Evolutionary conservation across 2,797 vertebrate genomes (phyloP).

Genomic region (Gallirallus australis): DNA sequence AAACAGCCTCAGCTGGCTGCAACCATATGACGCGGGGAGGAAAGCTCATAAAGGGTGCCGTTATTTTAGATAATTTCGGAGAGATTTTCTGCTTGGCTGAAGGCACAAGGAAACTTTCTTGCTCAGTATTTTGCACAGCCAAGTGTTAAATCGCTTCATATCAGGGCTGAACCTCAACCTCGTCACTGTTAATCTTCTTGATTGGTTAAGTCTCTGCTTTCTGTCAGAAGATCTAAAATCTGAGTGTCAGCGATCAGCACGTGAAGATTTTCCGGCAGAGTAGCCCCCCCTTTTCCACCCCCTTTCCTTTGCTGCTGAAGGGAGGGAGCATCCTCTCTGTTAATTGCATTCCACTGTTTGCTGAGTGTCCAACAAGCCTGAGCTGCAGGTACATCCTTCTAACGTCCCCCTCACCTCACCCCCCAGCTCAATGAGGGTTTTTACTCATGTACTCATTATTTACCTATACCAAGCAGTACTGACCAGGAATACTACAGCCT

Average conservation of each 20-base stretch:
- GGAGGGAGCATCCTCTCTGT: neutral
- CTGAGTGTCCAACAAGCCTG: neutral
- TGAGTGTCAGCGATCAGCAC: slow-evolving; percentile 25
- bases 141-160: slow-evolving; percentile 69
- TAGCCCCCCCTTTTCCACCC: neutral
- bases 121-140: slow-evolving; percentile 49
- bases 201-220: slow-evolving; percentile 67
- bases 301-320: neutral
- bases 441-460: neutral
- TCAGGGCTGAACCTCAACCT: slow-evolving; percentile 61
- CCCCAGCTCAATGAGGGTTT: neutral
- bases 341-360: neutral
- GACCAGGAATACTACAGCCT: neutral
- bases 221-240: slow-evolving; percentile 63
- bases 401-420: neutral
- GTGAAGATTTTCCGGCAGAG: neutral
- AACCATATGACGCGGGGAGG: slow-evolving; percentile 70
- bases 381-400: neutral
- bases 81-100: slow-evolving; percentile 86
- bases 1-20: neutral
- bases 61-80: slow-evolving; percentile 85
- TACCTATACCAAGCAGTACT: neutral
- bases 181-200: slow-evolving; percentile 64
- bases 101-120: slow-evolving; percentile 83
- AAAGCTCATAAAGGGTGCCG: slow-evolving; percentile 82